Base-by-base conservation (phyloP, 2,888 invertebrate species). In the Drosophila kanekoi region DNA sequence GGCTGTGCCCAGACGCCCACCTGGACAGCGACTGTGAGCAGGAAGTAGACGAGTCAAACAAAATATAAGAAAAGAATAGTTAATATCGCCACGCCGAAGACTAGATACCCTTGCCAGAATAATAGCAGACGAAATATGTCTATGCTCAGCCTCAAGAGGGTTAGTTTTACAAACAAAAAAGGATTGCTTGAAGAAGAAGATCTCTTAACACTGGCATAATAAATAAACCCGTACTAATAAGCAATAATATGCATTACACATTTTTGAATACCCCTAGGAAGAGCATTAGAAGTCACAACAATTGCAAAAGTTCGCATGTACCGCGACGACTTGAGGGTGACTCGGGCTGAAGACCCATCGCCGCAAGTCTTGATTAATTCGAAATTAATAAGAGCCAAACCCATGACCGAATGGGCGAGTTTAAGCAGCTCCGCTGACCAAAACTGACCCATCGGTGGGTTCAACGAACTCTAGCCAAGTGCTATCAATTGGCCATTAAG, bases 301-400 rank as follows among this genome's bases (percentile, higher is more conserved):
- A 60, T 66, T 71, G 66, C 65, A 43, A 58, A 56, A 51, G 57
- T 60, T 51, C 70, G 59, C 67, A 47, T 47, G 51, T 66, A 45
- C 18, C 37, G 18, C 10, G 10, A 58, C 9, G 10, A 54, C 4
- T 65, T 54, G 59, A 47, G 58, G 47, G 74, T 33, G 70, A 52
- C 16, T 40, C 20, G 40, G 38, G 41, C 18, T 11, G 14, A 20
- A 45, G 53, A 52, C 60, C 28, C 71, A 70, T 61, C 61, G 71
- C 62, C 69, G 63, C 70, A 40, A 69, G 72, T 66, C 70, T 81
- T 87, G 79, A 84, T 87, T 85, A 85, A 85, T 85, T 74, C 72
- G 82, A 79, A 71, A 84, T 87, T 87, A 87, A 85, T 87, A 86
- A 83, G 79, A 69, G 79, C 53, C 57, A 51, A 48, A 23, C 16